Evolutionary conservation across 2,797 vertebrate species (phyloP).

Genomic region (Hoplostethus mediterraneus): DNA sequence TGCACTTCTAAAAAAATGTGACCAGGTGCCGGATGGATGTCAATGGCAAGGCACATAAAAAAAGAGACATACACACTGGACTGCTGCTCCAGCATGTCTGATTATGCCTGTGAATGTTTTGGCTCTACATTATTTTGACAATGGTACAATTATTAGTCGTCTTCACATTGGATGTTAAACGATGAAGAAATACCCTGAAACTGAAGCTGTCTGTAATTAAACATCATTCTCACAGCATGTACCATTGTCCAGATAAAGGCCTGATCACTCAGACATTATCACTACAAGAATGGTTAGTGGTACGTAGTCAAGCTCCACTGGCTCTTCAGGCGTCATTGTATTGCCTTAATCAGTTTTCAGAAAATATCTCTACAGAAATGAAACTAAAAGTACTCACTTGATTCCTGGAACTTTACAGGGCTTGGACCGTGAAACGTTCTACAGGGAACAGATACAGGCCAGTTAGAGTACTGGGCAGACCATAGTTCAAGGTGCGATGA

Average conservation of each 20-base stretch:
- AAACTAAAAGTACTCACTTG: constrained; percentile 86
- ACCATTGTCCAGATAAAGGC: too few relatives aligned
- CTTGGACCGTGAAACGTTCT: constrained; percentile 90
- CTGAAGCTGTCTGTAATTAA: not conserved
- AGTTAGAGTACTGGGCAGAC: not conserved
- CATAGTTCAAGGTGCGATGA: not conserved
- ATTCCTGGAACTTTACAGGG: constrained; percentile 95
- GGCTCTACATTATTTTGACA: not conserved
- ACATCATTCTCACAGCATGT: not conserved
- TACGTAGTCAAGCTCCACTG: not conserved
- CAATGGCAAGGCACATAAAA: constrained; percentile 1
- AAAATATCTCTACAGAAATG: not conserved
- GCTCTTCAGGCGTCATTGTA: not conserved
- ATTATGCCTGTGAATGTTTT: constrained; percentile 5
- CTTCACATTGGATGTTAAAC: constrained; percentile 21
- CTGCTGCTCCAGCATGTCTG: not conserved
- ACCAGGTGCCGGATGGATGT: not conserved
- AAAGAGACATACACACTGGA: constrained; percentile 2
- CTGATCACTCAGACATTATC: too few relatives aligned
- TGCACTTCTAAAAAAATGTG: not conserved
- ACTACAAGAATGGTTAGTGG: too few relatives aligned
- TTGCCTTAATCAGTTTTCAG: not conserved
- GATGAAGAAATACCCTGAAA: constrained; percentile 2
- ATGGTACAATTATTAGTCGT: not conserved
- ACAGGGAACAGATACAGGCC: constrained; percentile 33